Conservation (phyloP, 2,888 invertebrate species). For the Mesodorylaimus sp. region DNA sequence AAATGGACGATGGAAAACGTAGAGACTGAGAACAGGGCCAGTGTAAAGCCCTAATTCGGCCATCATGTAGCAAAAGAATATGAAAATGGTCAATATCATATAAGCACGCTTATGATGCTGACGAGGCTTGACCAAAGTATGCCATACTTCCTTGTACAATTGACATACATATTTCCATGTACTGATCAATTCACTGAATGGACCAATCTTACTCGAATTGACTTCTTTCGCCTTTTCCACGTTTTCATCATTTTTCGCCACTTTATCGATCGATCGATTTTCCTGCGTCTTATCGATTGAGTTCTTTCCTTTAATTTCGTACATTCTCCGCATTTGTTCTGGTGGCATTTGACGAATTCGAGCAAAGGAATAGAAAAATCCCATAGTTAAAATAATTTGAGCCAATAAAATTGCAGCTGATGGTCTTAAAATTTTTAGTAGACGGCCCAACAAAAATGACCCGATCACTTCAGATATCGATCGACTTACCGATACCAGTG, state of each 20-base stretch:
- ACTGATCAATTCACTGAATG: background rate
- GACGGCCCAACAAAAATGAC: no score
- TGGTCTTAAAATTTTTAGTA: no score
- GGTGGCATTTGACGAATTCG: conserved; percentile 1
- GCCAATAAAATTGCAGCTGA: no score
- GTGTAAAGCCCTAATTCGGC: background rate
- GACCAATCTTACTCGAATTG: no score
- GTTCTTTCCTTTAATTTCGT: no score
- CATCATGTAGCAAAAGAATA: background rate
- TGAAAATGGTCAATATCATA: background rate
- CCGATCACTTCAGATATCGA: no score
- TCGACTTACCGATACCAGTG: no score
- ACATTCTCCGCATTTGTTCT: background rate
- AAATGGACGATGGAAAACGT: conserved; percentile 1
- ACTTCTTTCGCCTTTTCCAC: no score
- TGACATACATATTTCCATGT: background rate
- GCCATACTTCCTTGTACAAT: background rate
- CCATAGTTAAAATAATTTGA: background rate
- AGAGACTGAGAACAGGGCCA: background rate
- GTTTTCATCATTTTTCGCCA: no score
- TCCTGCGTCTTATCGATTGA: no score
- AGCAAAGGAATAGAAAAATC: background rate
- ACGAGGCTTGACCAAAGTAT: background rate
- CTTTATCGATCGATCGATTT: no score
- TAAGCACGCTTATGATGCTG: background rate